Evolutionary conservation across 2,888 invertebrate species (phyloP), one percentile per base, ranked within the genome.

Genomic region (Oxycera nigricornis): DNA sequence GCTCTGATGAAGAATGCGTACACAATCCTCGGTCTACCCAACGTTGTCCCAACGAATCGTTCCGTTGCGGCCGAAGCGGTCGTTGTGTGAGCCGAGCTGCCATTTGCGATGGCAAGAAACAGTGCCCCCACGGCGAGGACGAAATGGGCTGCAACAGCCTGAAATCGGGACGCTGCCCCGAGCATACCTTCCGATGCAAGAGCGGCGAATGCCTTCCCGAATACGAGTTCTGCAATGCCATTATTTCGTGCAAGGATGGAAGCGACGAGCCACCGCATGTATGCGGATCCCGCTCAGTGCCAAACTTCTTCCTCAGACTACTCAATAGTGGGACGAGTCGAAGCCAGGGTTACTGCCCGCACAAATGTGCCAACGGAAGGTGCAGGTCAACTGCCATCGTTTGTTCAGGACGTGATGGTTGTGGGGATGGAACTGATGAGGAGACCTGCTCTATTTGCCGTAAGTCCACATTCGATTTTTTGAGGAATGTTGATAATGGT

Each of bases 151-250:
- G 92, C 81, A 85, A 87, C 79, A 87, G 88, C 50, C 87, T 87
- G 59, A 88, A 86, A 79, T 87, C 88, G 78, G 88, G 88, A 82
- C 79, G 90, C 31, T 95, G 95, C 81, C 95, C 95, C 22, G 88
- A 90, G 39, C 91, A 94, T 79, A 93, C 95, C 14, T 95, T 94
- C 87, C 91, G 92, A 75, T 95, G 95, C 83, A 89, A 90, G 77
- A 94, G 94, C 79, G 95, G 95, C 26, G 93, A 94, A 82, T 96
- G 95, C 81, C 85, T 95, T 75, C 95, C 95, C 0, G 95, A 94
- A 81, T 95, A 94, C 82, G 94, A 94, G 84, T 95, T 95, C 86
- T 96, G 96, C 85, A 96, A 96, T 85, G 94, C 95, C 3, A 93
- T 95, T 73, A 89, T 94, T 68, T 91, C 92, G 76, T 95, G 95